A percentile compares a stretch with the other conserved stretches of the same genome.
Conservation (phyloP, 2,888 invertebrate species). For the Charanyca ferruginea region DNA sequence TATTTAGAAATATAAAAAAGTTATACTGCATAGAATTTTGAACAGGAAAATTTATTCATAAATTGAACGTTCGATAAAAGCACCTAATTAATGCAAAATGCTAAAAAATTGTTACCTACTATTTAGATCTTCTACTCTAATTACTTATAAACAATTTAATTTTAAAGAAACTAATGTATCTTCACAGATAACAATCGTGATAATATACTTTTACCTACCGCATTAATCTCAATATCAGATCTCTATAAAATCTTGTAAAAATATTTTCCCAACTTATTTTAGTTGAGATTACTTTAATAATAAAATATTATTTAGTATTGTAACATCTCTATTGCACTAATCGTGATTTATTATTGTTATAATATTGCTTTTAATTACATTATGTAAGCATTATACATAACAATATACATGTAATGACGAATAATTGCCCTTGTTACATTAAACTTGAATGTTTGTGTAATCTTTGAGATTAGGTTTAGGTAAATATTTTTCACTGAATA, state of each 20-base stretch:
- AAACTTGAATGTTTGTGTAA: conserved; percentile 55
- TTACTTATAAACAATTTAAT: conserved; percentile 64
- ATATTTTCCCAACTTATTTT: conserved; percentile 74
- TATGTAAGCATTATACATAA: conserved; percentile 77
- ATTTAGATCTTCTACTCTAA: conserved; percentile 60
- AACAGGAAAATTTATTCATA: conserved; percentile 31
- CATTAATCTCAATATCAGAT: conserved; percentile 90
- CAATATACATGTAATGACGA: conserved; percentile 63
- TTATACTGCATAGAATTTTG: conserved; percentile 42
- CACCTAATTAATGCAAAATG: conserved; percentile 67
- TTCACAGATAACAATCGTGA: conserved; percentile 73
- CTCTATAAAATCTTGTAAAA: conserved; percentile 80
- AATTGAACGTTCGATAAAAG: conserved; percentile 62
- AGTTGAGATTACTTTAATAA: conserved; percentile 73
- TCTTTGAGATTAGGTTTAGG: conserved; percentile 66
- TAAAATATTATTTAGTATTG: conserved; percentile 84
- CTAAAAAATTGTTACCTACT: conserved; percentile 55
- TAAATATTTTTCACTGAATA: conserved; percentile 54
- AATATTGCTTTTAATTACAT: conserved; percentile 84
- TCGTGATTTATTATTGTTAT: conserved; percentile 78
- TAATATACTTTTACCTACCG: conserved; percentile 73
- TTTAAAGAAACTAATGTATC: conserved; percentile 71
- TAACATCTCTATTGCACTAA: conserved; percentile 90
- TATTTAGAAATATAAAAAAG: conserved; percentile 39
- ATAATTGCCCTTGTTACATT: conserved; percentile 69